Conservation (phyloP, 2,797 vertebrate genomes). For the Peromyscus eremicus region DNA sequence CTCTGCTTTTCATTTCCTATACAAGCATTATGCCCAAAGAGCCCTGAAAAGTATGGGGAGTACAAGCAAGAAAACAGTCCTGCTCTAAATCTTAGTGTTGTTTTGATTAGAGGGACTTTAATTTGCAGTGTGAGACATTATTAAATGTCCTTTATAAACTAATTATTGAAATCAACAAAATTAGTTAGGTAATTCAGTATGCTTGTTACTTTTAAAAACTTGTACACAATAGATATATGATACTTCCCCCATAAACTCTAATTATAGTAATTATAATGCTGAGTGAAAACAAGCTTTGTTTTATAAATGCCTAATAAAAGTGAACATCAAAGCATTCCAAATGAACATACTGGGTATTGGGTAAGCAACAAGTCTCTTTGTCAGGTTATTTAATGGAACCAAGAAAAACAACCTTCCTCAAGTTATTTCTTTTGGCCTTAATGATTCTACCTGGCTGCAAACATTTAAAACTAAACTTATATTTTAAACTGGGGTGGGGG, state of each 20-base stretch:
- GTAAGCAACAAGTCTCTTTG: slow-evolving; percentile 61
- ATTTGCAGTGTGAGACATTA: slow-evolving; percentile 75
- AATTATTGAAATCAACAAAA: slow-evolving; percentile 78
- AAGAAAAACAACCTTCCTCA: slow-evolving; percentile 32
- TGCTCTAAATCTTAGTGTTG: neutral
- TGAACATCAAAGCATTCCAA: slow-evolving; percentile 67
- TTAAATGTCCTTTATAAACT: slow-evolving; percentile 74
- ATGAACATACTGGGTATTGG: slow-evolving; percentile 12
- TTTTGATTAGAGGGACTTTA: slow-evolving; percentile 45
- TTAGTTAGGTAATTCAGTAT: slow-evolving; percentile 74
- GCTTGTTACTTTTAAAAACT: slow-evolving; percentile 67
- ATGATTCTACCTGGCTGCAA: slow-evolving; percentile 38
- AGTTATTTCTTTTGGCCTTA: slow-evolving; percentile 9
- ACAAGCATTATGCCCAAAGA: slow-evolving; percentile 38
- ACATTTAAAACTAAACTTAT: slow-evolving; percentile 65
- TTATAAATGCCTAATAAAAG: slow-evolving; percentile 72
- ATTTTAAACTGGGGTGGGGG: neutral
- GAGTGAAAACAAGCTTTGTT: slow-evolving; percentile 73
- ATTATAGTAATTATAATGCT: slow-evolving; percentile 81
- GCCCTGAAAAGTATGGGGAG: neutral
- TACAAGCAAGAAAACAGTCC: slow-evolving; percentile 51
- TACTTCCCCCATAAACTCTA: slow-evolving; percentile 74
- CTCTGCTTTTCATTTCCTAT: slow-evolving; percentile 71
- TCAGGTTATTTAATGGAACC: slow-evolving; percentile 65
- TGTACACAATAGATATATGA: slow-evolving; percentile 67